Percentiles rank a stretch among this genome's conserved stretches.
Evolutionary conservation across 2,113 vertebrate species (phyloP).

Genomic region (Syngnathus typhle): DNA sequence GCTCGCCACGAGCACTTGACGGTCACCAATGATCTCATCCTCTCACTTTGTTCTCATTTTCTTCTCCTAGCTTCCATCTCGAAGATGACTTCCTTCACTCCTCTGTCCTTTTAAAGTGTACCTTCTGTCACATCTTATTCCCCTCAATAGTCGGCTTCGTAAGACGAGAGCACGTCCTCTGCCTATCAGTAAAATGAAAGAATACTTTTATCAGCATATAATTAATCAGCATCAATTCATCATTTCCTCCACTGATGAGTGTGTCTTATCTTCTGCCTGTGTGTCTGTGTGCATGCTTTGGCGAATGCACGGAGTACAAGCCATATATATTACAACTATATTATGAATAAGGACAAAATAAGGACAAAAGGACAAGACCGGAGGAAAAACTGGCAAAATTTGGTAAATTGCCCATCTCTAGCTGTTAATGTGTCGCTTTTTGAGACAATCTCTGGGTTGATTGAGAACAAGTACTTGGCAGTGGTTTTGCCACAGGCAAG

Average conservation of each 20-base stretch:
- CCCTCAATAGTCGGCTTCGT: constrained; percentile 5
- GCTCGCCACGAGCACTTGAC: constrained; percentile 50
- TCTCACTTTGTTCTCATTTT: constrained; percentile 17
- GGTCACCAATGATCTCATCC: constrained; percentile 62
- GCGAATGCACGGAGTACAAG: background rate
- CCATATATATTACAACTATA: no score
- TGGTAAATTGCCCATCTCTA: no score
- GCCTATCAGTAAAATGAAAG: background rate
- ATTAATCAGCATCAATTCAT: background rate
- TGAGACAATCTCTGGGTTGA: no score
- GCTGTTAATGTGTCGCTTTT: no score
- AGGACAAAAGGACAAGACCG: no score
- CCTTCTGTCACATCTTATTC: constrained; percentile 17
- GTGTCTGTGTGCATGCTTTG: constrained; percentile 1
- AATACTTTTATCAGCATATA: constrained; percentile 5
- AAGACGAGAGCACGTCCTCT: background rate
- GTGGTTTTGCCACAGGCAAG: no score
- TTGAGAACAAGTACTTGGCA: no score
- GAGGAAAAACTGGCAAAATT: no score
- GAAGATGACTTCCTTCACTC: constrained; percentile 27
- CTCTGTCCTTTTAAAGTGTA: constrained; percentile 26
- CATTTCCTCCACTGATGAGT: background rate
- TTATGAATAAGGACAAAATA: no score
- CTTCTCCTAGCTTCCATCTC: constrained; percentile 12
- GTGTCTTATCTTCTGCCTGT: background rate